Base-by-base conservation (phyloP, 2,113 vertebrate species). In the Rhinoptilus africanus region DNA sequence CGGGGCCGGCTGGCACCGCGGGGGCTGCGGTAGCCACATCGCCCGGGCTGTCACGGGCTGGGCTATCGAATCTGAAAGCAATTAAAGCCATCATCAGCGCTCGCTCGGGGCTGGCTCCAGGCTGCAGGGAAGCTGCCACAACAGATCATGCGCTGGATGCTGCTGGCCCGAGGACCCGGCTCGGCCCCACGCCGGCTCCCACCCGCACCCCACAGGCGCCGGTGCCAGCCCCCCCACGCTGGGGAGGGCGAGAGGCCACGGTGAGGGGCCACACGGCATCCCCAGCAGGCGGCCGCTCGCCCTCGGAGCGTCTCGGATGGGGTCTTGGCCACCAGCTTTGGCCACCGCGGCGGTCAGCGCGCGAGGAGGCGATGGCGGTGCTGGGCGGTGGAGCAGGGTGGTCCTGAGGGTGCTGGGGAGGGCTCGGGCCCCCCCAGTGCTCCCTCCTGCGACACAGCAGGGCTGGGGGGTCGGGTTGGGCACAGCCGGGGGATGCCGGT, bases 21-120 rank as follows among this genome's bases (percentile, higher is more conserved):
- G 91, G 37, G 62, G 89, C 93, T 51, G 87, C 19, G 4, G 77
- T 6, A 60, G 76, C 92, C 85, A 3, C 45, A 2, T 30, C 14
- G 39, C 63, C 89, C 3, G 7, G 64, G 92, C 97, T 97, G 98
- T 98, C 97, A 97, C 32, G 37, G 94, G 86, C 94, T 89, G 88
- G 97, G 95, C 97, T 96, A 97, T 97, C 86, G 96, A 98, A 98
- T 97, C 97, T 97, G 97, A 98, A 97, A 98, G 98, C 98, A 98
- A 98, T 98, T 98, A 98, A 98, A 98, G 98, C 96, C 98, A 97
- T 97, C 97, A 97, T 93, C 98, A 96, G 96, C 39, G 97, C 96
- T 98, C 54, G 98, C 98, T 98, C 97, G 94, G 30, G 98, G 98
- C 98, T 95, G 98, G 98, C 98, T 98, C 96, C 95, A 62, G 98